These are phyloP conservation scores for Amblyteles armatorius DNA, from an alignment of 2,888 invertebrate species.

Conservation along the genomic window DNA sequence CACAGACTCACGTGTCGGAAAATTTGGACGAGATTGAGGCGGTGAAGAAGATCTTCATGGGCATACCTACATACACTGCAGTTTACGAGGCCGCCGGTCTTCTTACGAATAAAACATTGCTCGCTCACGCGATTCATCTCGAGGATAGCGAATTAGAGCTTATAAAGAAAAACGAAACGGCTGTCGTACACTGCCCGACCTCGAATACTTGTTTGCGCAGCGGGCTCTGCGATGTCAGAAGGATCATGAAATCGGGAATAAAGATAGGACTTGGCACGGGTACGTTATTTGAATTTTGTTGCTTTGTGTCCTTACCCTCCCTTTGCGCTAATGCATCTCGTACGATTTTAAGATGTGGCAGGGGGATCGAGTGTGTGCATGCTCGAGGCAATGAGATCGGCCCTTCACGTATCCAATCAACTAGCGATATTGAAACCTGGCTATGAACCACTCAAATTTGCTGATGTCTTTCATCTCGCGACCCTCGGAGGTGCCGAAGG, in stretches of 20 bases:
- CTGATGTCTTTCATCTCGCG: conserved; percentile 93
- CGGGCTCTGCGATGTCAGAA: conserved; percentile 92
- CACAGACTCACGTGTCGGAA: conserved; percentile 95
- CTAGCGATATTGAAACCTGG: conserved; percentile 86
- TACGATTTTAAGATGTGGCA: conserved; percentile 89
- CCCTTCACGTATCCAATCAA: conserved; percentile 91
- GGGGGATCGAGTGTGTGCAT: conserved; percentile 93
- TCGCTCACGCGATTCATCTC: conserved; percentile 94
- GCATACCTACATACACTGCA: conserved; percentile 88
- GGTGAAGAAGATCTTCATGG: conserved; percentile 87
- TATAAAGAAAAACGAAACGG: conserved; percentile 87
- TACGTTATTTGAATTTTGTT: conserved; percentile 78
- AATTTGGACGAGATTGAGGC: conserved; percentile 90
- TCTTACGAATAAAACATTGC: conserved; percentile 90
- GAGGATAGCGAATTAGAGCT: conserved; percentile 89
- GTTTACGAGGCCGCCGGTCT: conserved; percentile 92
- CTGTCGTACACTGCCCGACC: conserved; percentile 94
- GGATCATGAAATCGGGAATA: conserved; percentile 88
- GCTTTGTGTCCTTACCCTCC: background rate
- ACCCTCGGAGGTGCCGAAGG: conserved; percentile 95
- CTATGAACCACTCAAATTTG: conserved; percentile 88
- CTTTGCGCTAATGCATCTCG: background rate
- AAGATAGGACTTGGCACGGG: conserved; percentile 95
- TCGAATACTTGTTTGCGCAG: conserved; percentile 93
- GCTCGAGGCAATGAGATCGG: conserved; percentile 90